These are phyloP conservation scores for Crossaster papposus DNA, from an alignment of 53 echinoderm and acorn worm species.

Conservation along the genomic window DNA sequence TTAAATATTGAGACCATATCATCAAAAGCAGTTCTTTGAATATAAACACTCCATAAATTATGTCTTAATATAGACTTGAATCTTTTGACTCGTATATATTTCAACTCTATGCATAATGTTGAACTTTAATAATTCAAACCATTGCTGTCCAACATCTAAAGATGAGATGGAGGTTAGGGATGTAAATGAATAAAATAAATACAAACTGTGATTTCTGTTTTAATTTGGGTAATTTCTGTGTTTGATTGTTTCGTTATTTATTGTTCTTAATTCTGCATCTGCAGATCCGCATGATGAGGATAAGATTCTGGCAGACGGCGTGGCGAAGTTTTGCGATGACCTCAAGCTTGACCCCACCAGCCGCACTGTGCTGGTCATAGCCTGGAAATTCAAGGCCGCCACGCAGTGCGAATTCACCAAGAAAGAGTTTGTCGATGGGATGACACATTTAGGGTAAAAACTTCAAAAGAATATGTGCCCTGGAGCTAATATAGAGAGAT, in stretches of 20 bases:
- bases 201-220: too few relatives aligned
- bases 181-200: too few relatives aligned
- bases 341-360: constrained; percentile 91
- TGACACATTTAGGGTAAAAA: constrained; percentile 74
- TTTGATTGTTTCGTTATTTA: not conserved
- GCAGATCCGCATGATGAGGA: constrained; percentile 95
- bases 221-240: too few relatives aligned
- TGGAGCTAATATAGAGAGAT: not conserved
- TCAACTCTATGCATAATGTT: too few relatives aligned
- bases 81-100: too few relatives aligned
- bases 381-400: constrained; percentile 97
- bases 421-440: constrained; percentile 92
- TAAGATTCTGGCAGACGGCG: constrained; percentile 88
- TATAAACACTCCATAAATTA: too few relatives aligned
- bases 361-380: constrained; percentile 84
- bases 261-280: not conserved
- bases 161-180: too few relatives aligned
- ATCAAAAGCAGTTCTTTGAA: too few relatives aligned
- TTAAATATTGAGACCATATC: too few relatives aligned
- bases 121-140: too few relatives aligned
- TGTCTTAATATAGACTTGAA: too few relatives aligned
- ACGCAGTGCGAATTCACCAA: constrained; percentile 96
- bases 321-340: constrained; percentile 90
- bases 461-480: not conserved
- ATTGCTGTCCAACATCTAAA: too few relatives aligned